Percentiles rank a stretch among this genome's conserved stretches.
Evolutionary conservation across 2,113 vertebrate genomes (phyloP).

Genomic region (Phyllopteryx taeniolatus): DNA sequence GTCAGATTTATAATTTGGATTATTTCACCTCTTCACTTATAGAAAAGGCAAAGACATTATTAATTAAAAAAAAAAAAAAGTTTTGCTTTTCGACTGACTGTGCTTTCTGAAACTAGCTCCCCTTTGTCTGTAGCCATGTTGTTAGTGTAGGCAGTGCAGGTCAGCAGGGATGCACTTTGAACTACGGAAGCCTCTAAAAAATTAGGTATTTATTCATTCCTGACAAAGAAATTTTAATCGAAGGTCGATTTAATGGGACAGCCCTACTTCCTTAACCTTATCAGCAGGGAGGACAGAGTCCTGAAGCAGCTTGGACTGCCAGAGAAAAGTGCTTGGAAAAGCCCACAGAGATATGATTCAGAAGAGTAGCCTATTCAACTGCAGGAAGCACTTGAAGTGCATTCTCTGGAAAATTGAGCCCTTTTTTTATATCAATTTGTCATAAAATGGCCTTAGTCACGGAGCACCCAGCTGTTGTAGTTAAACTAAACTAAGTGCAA

Average conservation of each 20-base stretch:
- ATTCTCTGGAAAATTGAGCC: conserved; percentile 25
- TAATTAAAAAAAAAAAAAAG: no score
- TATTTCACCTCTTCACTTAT: no score
- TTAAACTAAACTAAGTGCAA: conserved; percentile 31
- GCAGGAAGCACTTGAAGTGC: conserved; percentile 59
- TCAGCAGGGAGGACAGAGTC: conserved; percentile 51
- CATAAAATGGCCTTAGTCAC: conserved; percentile 12
- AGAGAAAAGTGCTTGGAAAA: conserved; percentile 47
- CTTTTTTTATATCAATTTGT: conserved; percentile 26
- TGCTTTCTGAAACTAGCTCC: no score
- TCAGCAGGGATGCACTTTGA: neutral
- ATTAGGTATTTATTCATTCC: neutral
- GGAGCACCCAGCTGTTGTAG: neutral
- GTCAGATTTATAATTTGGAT: no score
- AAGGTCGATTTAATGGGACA: conserved; percentile 28
- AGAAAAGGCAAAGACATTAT: no score
- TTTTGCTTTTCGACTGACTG: no score
- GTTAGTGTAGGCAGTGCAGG: no score
- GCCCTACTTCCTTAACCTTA: conserved; percentile 60
- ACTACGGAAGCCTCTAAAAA: neutral
- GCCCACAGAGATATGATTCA: conserved; percentile 46
- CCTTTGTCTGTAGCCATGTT: no score
- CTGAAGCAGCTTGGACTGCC: conserved; percentile 49
- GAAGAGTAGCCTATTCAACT: conserved; percentile 45
- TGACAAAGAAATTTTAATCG: neutral